Percentiles rank a stretch among this genome's conserved stretches.
Conservation (phyloP, 2,113 vertebrate species). For the Neolamprologus toae region DNA sequence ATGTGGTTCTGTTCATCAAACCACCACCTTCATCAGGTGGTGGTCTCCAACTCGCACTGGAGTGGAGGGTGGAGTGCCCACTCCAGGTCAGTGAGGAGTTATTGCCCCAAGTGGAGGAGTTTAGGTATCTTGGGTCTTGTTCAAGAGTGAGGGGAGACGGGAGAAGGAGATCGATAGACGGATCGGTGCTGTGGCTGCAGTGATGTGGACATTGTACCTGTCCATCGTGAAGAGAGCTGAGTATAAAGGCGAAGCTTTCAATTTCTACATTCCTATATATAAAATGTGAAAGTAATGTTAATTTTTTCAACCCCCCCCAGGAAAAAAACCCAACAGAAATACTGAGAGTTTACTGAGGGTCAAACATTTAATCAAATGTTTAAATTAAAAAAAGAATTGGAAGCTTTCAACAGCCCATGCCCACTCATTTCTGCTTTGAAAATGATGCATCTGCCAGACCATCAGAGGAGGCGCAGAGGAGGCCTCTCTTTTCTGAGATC, state of each 20-base stretch:
- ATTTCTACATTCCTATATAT: neutral
- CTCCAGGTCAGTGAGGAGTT: neutral
- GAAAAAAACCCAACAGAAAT: accelerated
- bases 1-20: neutral
- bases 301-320: neutral
- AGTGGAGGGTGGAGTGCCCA: neutral
- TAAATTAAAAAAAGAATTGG: neutral
- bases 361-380: neutral
- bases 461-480: slow-evolving; percentile 31
- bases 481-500: slow-evolving; percentile 33
- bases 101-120: neutral
- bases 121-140: neutral
- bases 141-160: neutral
- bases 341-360: neutral
- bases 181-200: neutral
- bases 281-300: neutral
- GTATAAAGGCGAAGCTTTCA: neutral
- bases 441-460: slow-evolving; percentile 35
- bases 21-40: neutral
- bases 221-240: neutral
- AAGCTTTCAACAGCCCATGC: slow-evolving; percentile 25
- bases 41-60: neutral
- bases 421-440: slow-evolving; percentile 41
- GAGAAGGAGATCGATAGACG: neutral
- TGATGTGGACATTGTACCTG: neutral